These are phyloP conservation scores for Sternotherus odoratus DNA, from an alignment of 2,797 vertebrate species.

Conservation along the genomic window DNA sequence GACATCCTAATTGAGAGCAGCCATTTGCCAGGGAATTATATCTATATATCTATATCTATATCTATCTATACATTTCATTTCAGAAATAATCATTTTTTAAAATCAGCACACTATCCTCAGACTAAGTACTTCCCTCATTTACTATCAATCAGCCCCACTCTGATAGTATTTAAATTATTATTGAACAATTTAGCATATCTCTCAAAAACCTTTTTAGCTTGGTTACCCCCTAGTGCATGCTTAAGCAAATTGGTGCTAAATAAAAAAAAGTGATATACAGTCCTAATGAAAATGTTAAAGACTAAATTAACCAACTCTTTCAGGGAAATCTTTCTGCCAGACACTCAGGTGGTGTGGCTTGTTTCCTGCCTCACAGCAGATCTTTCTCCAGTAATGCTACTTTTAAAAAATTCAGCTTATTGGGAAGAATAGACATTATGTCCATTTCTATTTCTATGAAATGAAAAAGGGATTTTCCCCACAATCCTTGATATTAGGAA, in stretches of 20 bases:
- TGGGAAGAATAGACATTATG: fast-evolving
- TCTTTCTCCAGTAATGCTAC: background rate
- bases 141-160: background rate
- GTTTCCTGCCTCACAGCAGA: background rate
- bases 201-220: constrained; percentile 20
- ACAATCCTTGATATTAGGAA: fast-evolving
- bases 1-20: background rate
- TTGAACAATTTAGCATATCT: background rate
- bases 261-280: background rate
- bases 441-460: background rate
- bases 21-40: constrained; percentile 1
- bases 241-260: constrained; percentile 40
- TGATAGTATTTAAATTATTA: background rate
- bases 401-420: background rate
- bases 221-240: constrained; percentile 18
- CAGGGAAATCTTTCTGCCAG: background rate
- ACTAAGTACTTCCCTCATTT: background rate
- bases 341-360: background rate
- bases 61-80: background rate
- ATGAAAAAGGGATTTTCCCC: background rate
- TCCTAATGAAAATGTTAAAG: background rate
- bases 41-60: too few species aligned
- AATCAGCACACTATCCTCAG: background rate
- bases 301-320: background rate
- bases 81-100: background rate